Base-by-base conservation (phyloP, 1,140 invertebrate species). In the Tetranychus cinnabarinus region DNA sequence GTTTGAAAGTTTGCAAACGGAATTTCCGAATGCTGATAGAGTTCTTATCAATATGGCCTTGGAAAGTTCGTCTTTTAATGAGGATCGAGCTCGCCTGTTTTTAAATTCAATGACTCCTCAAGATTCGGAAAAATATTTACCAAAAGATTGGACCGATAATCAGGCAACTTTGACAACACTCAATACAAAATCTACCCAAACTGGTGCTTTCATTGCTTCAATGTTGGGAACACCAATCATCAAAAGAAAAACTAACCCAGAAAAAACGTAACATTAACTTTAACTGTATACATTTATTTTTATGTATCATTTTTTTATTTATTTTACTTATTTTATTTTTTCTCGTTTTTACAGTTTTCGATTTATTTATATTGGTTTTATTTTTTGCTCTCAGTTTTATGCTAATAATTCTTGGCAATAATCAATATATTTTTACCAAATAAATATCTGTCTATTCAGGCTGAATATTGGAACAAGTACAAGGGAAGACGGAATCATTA, bases 61-160 rank as follows among this genome's bases (percentile, higher is more conserved):
- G 66, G 86, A 90, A 67, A 86, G 84, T 69, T 84, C 85, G 1
- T 81, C 83, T 69, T 89, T 81, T 71, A 82, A 87, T 63, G 83
- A 87, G 70, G 80, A 83, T 66, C 75, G 80, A 62, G 85, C 86
- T 39, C 62, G 61, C 35, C 62, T 63, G 23, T 68, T 68, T 48
- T 57, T 68, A 36, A 23, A 57, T 23, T 63, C 67, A n/a, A 68
- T 68, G 67, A 68, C 67, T 46, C 67, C 67, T 31, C 66, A 66
- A 59, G 67, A 68, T 47, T 54, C 37, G 31, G 47, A 48, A 36
- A 66, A 59, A 57, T 65, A 60, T 58, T 57, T 64, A 12, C 23
- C 54, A 37, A 31, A 55, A 50, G 13, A 58, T 42, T 13, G 63
- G 52, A 5, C 48, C 46, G 13, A 47, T 61, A 15, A 3, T 50